Conservation (phyloP, 2,113 vertebrate species). For the Bombycilla garrulus region DNA sequence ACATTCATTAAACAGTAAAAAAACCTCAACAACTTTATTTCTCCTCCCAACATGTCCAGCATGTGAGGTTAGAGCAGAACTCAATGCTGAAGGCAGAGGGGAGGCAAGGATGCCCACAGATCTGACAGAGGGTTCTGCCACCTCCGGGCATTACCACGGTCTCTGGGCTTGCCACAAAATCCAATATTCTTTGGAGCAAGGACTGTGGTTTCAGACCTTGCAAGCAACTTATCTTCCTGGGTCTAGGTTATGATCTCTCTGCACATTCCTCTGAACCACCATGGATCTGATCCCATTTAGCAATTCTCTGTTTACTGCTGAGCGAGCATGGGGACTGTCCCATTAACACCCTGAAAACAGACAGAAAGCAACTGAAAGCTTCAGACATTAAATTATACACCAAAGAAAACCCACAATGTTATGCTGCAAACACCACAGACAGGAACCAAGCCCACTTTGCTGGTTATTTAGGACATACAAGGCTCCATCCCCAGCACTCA, state of each 20-base stretch:
- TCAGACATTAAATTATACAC: background rate
- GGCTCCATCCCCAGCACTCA: background rate
- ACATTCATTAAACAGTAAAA: background rate
- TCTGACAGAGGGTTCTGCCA: background rate
- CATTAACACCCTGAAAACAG: background rate
- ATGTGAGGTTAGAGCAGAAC: background rate
- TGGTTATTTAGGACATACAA: background rate
- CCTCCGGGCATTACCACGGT: background rate
- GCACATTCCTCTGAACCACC: background rate
- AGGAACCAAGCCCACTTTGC: background rate
- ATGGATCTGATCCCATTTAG: background rate
- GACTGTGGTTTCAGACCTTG: background rate
- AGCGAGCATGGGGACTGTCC: background rate
- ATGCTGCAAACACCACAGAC: background rate
- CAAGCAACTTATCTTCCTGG: background rate
- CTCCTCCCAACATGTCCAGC: background rate
- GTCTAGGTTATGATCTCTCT: background rate
- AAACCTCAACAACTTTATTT: background rate
- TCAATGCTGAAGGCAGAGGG: background rate
- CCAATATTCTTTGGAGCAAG: background rate
- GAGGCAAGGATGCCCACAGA: background rate
- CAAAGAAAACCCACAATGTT: background rate
- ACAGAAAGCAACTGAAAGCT: background rate
- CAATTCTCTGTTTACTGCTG: background rate
- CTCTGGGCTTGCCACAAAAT: background rate